Evolutionary conservation across 2,888 invertebrate species (phyloP).

Genomic region (Drosophila affinis): DNA sequence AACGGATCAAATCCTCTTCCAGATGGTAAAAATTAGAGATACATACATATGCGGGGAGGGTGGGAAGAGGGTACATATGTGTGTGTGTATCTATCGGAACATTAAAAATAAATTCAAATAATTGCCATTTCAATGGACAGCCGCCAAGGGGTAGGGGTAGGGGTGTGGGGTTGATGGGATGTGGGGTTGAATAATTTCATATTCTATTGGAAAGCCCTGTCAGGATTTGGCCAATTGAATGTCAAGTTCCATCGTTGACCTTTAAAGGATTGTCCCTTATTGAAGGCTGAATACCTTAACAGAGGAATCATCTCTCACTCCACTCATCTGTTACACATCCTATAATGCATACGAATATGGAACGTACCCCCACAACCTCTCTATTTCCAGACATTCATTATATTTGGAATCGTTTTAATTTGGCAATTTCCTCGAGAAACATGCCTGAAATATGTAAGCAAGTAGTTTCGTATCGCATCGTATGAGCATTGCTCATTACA

Average conservation of each 20-base stretch:
- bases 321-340: background rate
- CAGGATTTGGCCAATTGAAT: background rate
- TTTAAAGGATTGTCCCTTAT: background rate
- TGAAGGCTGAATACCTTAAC: background rate
- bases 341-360: background rate
- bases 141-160: conserved; percentile 12
- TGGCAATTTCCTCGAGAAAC: conserved; percentile 16
- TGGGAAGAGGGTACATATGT: too few species aligned
- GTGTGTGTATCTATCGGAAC: conserved; percentile 41
- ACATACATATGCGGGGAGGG: background rate
- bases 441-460: conserved; percentile 26
- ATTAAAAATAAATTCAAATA: conserved; percentile 75
- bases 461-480: conserved; percentile 17
- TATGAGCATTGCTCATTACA: conserved; percentile 30
- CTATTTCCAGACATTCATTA: background rate
- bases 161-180: too few species aligned
- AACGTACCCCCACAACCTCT: background rate
- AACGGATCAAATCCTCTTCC: conserved; percentile 38
- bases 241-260: background rate
- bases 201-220: background rate
- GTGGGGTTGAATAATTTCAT: conserved; percentile 11
- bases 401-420: conserved; percentile 36
- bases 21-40: conserved; percentile 44
- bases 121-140: conserved; percentile 62
- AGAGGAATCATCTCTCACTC: background rate